These are phyloP conservation scores for Zaprionus lachaisei DNA, from an alignment of 1,140 invertebrate genomes.

Conservation along the genomic window DNA sequence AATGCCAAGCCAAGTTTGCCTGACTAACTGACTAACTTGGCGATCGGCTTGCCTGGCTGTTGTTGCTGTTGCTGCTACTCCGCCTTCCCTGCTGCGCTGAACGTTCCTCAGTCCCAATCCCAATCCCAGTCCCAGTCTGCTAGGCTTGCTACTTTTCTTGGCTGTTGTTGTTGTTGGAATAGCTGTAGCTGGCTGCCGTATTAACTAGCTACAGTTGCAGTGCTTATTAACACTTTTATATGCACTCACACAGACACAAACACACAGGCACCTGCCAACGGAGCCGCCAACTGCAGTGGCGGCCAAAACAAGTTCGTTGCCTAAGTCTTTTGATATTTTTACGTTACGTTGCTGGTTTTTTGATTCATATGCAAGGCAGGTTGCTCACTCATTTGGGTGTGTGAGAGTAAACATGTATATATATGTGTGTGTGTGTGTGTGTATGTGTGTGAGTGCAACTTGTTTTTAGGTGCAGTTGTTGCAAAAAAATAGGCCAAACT, in stretches of 20 bases:
- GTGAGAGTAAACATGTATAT: not conserved
- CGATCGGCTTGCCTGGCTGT: constrained; percentile 29
- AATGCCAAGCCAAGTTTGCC: constrained; percentile 56
- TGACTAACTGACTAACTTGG: constrained; percentile 65
- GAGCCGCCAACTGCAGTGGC: not conserved
- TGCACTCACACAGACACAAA: constrained; percentile 39
- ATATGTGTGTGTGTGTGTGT: constrained; percentile 14
- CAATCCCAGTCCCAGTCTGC: constrained; percentile 27
- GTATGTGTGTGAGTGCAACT: constrained; percentile 27
- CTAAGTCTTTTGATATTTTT: constrained; percentile 80
- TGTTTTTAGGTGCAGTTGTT: constrained; percentile 54
- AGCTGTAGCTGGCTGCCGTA: constrained; percentile 53
- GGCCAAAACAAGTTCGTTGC: constrained; percentile 77
- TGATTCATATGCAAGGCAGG: constrained; percentile 52
- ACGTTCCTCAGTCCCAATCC: not conserved
- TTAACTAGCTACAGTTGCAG: constrained; percentile 72
- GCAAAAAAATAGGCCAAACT: constrained; percentile 72
- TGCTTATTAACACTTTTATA: constrained; percentile 75
- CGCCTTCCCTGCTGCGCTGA: not conserved
- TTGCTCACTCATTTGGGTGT: not conserved
- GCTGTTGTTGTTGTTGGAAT: constrained; percentile 39
- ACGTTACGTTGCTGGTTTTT: constrained; percentile 50
- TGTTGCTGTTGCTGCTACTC: not conserved
- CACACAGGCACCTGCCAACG: constrained; percentile 32
- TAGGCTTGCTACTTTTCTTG: constrained; percentile 36